Conservation (phyloP, 2,113 vertebrate species). For the Nipponia nippon region DNA sequence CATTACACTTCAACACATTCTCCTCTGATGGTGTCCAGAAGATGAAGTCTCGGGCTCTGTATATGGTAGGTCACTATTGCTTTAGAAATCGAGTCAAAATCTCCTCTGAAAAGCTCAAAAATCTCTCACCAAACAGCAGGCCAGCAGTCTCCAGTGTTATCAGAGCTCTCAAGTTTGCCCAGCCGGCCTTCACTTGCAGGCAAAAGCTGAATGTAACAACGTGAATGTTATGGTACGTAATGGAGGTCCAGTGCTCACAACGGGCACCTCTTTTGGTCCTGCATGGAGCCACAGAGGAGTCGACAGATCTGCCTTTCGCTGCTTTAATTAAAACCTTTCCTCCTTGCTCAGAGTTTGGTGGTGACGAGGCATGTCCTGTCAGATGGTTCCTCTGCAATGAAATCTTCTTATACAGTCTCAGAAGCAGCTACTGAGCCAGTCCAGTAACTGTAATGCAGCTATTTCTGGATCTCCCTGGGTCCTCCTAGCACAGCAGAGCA, state of each 20-base stretch:
- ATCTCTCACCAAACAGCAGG: background rate
- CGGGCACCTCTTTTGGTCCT: background rate
- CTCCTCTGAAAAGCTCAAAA: background rate
- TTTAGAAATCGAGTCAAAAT: background rate
- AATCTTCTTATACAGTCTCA: background rate
- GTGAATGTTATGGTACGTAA: accelerated
- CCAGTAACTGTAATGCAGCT: background rate
- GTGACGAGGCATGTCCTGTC: background rate
- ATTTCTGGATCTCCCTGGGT: background rate
- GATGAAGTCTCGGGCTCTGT: background rate
- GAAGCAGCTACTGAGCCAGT: background rate
- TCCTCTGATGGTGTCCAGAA: background rate
- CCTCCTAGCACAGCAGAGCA: background rate
- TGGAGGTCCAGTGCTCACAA: background rate
- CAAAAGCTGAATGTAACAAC: background rate
- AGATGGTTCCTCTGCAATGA: background rate
- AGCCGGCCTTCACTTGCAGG: background rate
- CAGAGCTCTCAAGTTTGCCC: background rate
- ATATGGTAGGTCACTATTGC: background rate
- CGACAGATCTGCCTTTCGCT: background rate
- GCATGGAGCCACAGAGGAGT: background rate
- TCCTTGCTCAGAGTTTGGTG: background rate
- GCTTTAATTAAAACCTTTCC: background rate
- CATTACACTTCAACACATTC: background rate
- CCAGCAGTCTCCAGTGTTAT: background rate